A percentile compares a stretch with the other conserved stretches of the same genome.
Conservation (phyloP, 1,140 invertebrate genomes). For the Akabosia matsudoensis region DNA sequence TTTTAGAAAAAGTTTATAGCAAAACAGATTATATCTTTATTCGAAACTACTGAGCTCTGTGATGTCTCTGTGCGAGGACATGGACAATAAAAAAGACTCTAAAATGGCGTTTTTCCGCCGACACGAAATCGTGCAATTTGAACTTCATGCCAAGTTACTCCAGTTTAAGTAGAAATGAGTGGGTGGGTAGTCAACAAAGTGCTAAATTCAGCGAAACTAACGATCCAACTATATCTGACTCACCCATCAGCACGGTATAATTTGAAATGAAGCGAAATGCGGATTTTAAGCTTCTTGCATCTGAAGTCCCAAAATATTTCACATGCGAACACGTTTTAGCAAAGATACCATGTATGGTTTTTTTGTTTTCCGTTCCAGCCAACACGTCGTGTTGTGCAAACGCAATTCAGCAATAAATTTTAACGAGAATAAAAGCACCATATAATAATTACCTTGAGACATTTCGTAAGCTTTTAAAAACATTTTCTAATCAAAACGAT, state of each 20-base stretch:
- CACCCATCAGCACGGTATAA: slow-evolving; percentile 42
- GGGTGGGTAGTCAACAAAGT: not conserved
- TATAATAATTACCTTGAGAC: not conserved
- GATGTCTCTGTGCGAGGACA: too few species aligned
- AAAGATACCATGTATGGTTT: too few species aligned
- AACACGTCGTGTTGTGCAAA: not conserved
- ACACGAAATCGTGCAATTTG: not conserved
- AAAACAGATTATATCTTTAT: too few species aligned
- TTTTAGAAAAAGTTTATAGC: too few species aligned
- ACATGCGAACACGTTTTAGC: not conserved
- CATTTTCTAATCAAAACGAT: too few species aligned
- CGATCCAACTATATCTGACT: slow-evolving; percentile 26
- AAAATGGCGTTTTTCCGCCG: too few species aligned
- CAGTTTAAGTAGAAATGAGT: not conserved
- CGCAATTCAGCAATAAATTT: slow-evolving; percentile 4
- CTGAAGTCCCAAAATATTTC: not conserved
- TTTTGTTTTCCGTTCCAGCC: not conserved
- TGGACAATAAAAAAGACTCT: too few species aligned
- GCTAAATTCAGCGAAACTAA: not conserved
- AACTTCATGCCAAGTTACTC: not conserved
- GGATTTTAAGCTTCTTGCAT: slow-evolving; percentile 43
- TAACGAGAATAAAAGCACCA: not conserved
- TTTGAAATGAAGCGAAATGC: slow-evolving; percentile 39
- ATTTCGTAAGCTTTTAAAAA: too few species aligned
- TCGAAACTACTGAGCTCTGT: too few species aligned